Base-by-base conservation (phyloP, 2,113 vertebrate genomes). In the Mesocricetus auratus region DNA sequence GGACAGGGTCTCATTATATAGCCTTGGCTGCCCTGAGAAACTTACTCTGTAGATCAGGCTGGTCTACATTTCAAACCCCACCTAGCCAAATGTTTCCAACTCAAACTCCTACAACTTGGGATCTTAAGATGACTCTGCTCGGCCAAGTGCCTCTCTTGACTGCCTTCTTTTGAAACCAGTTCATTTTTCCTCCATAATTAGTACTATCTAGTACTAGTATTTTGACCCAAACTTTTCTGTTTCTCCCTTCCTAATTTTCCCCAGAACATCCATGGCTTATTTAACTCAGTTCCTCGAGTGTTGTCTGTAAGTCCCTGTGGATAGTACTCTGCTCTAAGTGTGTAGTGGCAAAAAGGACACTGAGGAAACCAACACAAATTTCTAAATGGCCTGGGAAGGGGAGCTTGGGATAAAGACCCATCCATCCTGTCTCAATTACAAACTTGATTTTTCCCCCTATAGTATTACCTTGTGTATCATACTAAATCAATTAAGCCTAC, bases 181-280 rank as follows among this genome's bases (percentile, higher is more conserved):
- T 95, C 47, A 60, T 74, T 83, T 93, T 60, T 66, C 42, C 26
- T 79, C 74, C 79, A 66, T 17, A 39, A 79, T 53, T 69, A 94
- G 56, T 22, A 90, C 7, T 60, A 79, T 19, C 56, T 47, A 75
- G 50, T 19, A 69, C 68, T 56, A 56, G 1, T n/a, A 69, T 47
- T 91, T 74, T 64, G 17, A 7, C 60, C 74, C 85, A 36, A 85
- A 91, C 62, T 69, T 83, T 93, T 45, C 16, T 68, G 31, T 86
- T 77, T 82, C 91, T 66, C 73, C 68, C 86, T 75, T 81, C 50
- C 68, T 66, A 90, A 60, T 56, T 62, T 95, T 42, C 87, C 83
- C 95, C 75, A 85, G 36, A 50, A 21, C 26, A 79, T 4, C 10
- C 71, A 95, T 0, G 7, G 21, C 60, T 86, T n/a, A 62, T 45